A percentile compares a stretch with the other conserved stretches of the same genome.
Conservation (phyloP, 23 tunicate genomes). For the Styela clava region DNA sequence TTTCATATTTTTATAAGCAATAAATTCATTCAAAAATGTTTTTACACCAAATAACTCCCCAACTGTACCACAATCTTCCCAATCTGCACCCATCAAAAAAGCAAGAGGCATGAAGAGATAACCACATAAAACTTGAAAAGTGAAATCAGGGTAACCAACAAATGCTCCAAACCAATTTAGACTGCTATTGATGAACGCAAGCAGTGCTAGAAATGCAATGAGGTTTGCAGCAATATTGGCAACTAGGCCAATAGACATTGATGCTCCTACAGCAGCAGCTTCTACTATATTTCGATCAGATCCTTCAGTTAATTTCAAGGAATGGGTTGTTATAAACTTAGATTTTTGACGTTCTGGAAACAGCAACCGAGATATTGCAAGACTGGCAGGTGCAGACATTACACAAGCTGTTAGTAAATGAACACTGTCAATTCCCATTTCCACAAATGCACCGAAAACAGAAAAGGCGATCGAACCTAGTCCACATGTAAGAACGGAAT, state of each 20-base stretch:
- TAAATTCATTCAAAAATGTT: constrained; percentile 82
- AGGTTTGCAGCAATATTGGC: constrained; percentile 85
- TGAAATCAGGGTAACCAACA: constrained; percentile 51
- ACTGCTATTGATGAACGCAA: constrained; percentile 57
- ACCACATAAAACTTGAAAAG: constrained; percentile 52
- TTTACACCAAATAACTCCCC: constrained; percentile 79
- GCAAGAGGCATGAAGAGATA: constrained; percentile 74
- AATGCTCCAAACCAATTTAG: constrained; percentile 66
- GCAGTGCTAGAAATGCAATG: constrained; percentile 68
- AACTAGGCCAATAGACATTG: constrained; percentile 65
- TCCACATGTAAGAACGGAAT: constrained; percentile 68
- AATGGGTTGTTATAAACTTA: constrained; percentile 33
- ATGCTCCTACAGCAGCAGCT: constrained; percentile 87
- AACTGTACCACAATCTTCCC: constrained; percentile 58
- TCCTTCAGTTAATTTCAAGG: constrained; percentile 1
- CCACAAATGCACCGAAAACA: constrained; percentile 55
- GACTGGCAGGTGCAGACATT: constrained; percentile 82
- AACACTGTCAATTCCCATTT: constrained; percentile 41
- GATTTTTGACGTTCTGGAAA: constrained; percentile 70
- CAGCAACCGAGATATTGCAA: constrained; percentile 57
- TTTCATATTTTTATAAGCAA: constrained; percentile 56
- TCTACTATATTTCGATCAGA: constrained; percentile 65
- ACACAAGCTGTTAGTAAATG: constrained; percentile 81
- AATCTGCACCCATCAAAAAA: constrained; percentile 65
- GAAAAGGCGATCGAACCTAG: constrained; percentile 68